Evolutionary conservation across 2,797 vertebrate species (phyloP), one percentile per base, ranked within the genome.

Genomic region (Vireo griseus): DNA sequence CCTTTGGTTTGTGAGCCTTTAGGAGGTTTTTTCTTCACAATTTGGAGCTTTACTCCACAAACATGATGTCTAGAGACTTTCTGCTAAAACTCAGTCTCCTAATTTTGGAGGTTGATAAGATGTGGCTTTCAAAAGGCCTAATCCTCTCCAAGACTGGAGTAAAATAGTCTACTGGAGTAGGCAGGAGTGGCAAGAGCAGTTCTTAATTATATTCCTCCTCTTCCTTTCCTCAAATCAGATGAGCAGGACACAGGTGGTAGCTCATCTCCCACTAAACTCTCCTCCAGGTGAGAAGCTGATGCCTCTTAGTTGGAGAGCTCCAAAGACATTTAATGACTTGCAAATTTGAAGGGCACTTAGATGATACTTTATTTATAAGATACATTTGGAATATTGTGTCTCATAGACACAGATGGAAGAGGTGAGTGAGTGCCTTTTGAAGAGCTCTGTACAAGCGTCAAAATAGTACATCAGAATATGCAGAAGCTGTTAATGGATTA

Each of bases 391-490:
- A 93, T 89, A 82, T 1, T 55, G 47, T 63, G 74, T 96, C 88
- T 91, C 87, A 84, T 26, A 93, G 82, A 62, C 74, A 44, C 15
- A 80, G 82, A 89, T 77, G 59, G 37, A 86, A 82, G 42, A 55
- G 52, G 76, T 58, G 81, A 94, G 50, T 42, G 76, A 84, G 52
- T 45, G 71, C 42, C 54, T 95, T 87, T 88, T 71, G 86, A 94
- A 68, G 73, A 91, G 26, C 52, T 88, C 31, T 3, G 47, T 67
- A 51, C 20, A 55, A 89, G 47, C 86, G 86, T 84, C 93, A 92
- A 94, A 97, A 96, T 37, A 89, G 33, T 62, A 55, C 29, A 79
- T 86, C 57, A 90, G 69, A 42, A 77, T 90, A 84, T 81, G 69
- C 50, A 89, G 75, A 26, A 89, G 14, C 33, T 84, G 59, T 86